Percentiles rank a stretch among this genome's conserved stretches.
Conservation (phyloP, 2,888 invertebrate genomes). For the Calameuta idolon region DNA sequence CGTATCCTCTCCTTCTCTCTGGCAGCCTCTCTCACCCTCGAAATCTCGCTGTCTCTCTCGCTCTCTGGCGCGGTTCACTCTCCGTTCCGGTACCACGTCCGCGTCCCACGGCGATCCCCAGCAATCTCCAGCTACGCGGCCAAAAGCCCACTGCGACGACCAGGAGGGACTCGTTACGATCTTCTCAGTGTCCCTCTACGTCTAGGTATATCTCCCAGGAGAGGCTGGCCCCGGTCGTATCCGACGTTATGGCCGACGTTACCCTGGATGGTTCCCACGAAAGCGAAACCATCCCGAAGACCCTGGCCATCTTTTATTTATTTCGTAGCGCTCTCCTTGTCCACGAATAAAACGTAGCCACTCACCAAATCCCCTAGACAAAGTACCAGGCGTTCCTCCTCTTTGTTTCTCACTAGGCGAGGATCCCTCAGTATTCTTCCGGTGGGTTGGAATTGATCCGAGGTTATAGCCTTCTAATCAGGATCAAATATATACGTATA, state of each 20-base stretch:
- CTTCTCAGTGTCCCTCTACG: conserved; percentile 34
- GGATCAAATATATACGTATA: background rate
- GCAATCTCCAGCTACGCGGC: conserved; percentile 23
- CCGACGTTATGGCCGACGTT: conserved; percentile 7
- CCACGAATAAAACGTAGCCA: background rate
- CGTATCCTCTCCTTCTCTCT: conserved; percentile 33
- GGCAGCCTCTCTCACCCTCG: conserved; percentile 14
- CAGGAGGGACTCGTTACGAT: conserved; percentile 49
- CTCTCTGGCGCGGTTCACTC: background rate
- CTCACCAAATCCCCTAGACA: background rate
- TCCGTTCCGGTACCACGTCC: conserved; percentile 22
- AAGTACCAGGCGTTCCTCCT: conserved; percentile 11
- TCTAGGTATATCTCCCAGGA: conserved; percentile 19
- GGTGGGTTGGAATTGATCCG: background rate
- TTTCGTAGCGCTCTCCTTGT: background rate
- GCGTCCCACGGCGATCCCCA: conserved; percentile 31
- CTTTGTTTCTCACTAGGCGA: conserved; percentile 10
- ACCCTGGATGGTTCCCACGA: background rate
- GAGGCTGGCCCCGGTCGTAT: conserved; percentile 17
- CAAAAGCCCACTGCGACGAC: conserved; percentile 37
- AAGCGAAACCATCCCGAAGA: conserved; percentile 12
- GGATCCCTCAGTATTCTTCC: background rate
- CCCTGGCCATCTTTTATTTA: conserved; percentile 6
- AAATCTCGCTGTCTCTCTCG: conserved; percentile 14
- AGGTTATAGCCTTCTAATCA: background rate